Conservation (phyloP, 2,113 vertebrate species). For the Arizona elegans region DNA sequence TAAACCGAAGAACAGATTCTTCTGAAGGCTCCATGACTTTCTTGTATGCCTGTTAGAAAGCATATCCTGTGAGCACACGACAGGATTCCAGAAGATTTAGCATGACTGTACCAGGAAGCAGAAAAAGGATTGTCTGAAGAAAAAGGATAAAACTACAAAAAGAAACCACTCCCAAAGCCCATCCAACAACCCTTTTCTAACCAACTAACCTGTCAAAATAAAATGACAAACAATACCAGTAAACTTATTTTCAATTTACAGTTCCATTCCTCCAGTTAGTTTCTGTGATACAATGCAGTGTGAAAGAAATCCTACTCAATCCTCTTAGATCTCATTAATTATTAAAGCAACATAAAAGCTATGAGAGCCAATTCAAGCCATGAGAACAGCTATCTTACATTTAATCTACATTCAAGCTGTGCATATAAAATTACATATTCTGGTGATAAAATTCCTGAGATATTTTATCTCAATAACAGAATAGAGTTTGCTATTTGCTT, state of each 20-base stretch:
- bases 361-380: not conserved
- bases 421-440: not conserved
- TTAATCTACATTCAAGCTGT: not conserved
- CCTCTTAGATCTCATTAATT: not conserved
- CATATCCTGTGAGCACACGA: not conserved
- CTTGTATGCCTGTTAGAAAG: not conserved
- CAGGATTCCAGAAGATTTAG: not conserved
- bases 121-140: not conserved
- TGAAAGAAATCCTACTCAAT: not conserved
- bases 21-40: not conserved
- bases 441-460: not conserved
- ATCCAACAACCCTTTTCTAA: not conserved
- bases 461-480: not conserved
- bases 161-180: not conserved
- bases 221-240: not conserved
- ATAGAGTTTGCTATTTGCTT: too few relatives aligned
- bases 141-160: not conserved
- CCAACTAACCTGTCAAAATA: not conserved
- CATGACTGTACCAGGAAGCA: not conserved
- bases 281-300: not conserved
- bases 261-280: not conserved
- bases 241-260: not conserved
- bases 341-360: not conserved
- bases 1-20: not conserved
- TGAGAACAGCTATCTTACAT: not conserved